Base-by-base conservation (phyloP, 2,113 vertebrate genomes). In the Halichoerus grypus region DNA sequence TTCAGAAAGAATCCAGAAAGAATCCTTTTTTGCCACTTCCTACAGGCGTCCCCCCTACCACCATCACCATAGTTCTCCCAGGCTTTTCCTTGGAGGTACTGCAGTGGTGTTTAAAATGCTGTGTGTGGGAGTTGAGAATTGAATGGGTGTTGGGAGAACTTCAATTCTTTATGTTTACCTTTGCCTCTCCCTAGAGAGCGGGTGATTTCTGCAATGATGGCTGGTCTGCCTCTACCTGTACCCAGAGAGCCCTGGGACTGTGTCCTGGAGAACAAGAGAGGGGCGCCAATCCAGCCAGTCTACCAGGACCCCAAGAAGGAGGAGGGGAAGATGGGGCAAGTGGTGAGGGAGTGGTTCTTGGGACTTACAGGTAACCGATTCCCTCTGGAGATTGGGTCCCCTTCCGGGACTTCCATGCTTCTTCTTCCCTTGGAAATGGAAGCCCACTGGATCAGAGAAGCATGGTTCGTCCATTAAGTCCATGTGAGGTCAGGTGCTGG, bases 1-100 rank as follows among this genome's bases (percentile, higher is more conserved):
- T 95, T 95, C 88, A 61, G 65, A 97, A 88, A 88, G 39, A 88
- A 96, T 80, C 57, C 77, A 57, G 91, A 59, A 93, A 95, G 80
- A 0, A 3, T 36, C 39, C 82, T 81, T 31, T 93, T 42, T 91
- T 9, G 5, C 57, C 14, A 7, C 57, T 97, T 93, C 91, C 95
- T 51, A 10, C 28, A 7, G 69, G 6, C 72, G 7, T 87, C 9
- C 88, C 26, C 21, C 42, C 39, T 18, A 28, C 76, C 65, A 42
- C 61, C 46, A 3, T 61, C 65, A 71, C 93, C 92, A 51, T 21
- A 14, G 6, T n/a, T 4, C 86, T 59, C 91, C 67, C 65, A 61
- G 71, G 69, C 67, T 80, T 95, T 97, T 82, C 28, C n/a, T 74
- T 33, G 72, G 94, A 96, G 57, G 28, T 83, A 36, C 36, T 9